phyloP scores from a whole-genome alignment of 2,113 vertebrate genomes.

The Campylomormyrus numenius region DNA sequence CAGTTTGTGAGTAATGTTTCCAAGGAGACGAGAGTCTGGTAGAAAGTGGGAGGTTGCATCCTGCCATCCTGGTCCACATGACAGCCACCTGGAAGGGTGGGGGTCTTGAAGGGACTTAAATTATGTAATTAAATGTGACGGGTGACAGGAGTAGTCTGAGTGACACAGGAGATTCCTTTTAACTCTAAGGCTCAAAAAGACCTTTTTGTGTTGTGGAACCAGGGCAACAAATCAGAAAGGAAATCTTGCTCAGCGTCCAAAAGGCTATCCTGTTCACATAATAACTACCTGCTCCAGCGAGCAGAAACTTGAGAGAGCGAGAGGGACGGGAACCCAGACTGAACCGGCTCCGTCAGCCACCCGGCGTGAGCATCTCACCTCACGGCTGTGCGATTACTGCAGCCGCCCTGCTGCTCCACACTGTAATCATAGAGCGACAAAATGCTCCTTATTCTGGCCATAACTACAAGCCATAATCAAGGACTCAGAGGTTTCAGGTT shows the following conservation, averaged over 20 bases:
- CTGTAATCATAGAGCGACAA: background rate
- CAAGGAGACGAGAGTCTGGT: background rate
- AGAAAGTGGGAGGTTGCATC: conserved; percentile 26
- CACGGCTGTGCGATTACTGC: background rate
- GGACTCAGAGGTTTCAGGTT: background rate
- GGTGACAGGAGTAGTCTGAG: background rate
- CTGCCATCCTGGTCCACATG: conserved; percentile 21
- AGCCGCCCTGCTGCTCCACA: background rate
- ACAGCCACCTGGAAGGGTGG: conserved; percentile 1
- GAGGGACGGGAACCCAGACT: background rate
- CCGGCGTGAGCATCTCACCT: background rate
- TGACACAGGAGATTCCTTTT: background rate
- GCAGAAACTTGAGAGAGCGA: background rate
- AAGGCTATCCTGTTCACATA: background rate
- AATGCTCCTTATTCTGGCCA: background rate
- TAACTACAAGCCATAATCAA: background rate
- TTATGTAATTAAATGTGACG: background rate
- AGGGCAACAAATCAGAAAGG: background rate
- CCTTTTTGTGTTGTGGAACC: background rate
- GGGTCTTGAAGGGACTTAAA: background rate
- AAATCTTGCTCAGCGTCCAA: background rate
- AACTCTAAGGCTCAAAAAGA: background rate
- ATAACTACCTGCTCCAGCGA: background rate
- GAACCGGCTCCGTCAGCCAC: background rate
- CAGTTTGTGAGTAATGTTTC: conserved; percentile 22